Evolutionary conservation across 2,888 invertebrate genomes (phyloP).

Genomic region (Hirtodrosophila alboralis): DNA sequence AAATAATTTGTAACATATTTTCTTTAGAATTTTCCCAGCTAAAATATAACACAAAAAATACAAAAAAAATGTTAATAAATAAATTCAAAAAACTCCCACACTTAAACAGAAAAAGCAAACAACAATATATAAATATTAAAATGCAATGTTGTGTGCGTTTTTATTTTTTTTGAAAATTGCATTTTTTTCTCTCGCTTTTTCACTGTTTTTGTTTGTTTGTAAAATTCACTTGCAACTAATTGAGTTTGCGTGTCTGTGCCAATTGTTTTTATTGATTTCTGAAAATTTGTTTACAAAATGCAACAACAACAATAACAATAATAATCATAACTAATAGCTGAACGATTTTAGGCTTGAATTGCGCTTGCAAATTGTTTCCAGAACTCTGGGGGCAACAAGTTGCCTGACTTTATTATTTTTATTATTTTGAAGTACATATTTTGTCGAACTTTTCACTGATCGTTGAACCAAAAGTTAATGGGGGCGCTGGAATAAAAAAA

Average conservation of each 20-base stretch:
- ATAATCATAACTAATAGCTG: slow-evolving; percentile 35
- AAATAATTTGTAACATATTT: too few species aligned
- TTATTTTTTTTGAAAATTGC: too few species aligned
- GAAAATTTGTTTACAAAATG: slow-evolving; percentile 66
- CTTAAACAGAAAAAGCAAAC: too few species aligned
- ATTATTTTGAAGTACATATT: background rate
- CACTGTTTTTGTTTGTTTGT: slow-evolving; percentile 24
- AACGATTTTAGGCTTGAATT: slow-evolving; percentile 66
- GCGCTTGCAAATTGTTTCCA: slow-evolving; percentile 35
- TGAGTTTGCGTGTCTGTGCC: slow-evolving; percentile 75
- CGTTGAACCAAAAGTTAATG: slow-evolving; percentile 26
- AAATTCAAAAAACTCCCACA: too few species aligned
- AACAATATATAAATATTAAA: slow-evolving; percentile 44
- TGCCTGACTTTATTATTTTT: background rate
- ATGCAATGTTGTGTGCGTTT: slow-evolving; percentile 39
- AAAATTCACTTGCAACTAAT: slow-evolving; percentile 70
- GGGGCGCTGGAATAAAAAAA: background rate
- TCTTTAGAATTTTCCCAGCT: too few species aligned
- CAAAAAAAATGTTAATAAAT: too few species aligned
- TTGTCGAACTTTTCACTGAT: slow-evolving; percentile 42
- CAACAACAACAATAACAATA: slow-evolving; percentile 38
- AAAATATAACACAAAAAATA: too few species aligned
- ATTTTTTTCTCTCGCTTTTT: slow-evolving; percentile 5
- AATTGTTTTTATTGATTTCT: slow-evolving; percentile 71
- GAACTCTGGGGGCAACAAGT: slow-evolving; percentile 29